phyloP scores from a whole-genome alignment of 2,888 invertebrate species.

The Colletes collaris region DNA sequence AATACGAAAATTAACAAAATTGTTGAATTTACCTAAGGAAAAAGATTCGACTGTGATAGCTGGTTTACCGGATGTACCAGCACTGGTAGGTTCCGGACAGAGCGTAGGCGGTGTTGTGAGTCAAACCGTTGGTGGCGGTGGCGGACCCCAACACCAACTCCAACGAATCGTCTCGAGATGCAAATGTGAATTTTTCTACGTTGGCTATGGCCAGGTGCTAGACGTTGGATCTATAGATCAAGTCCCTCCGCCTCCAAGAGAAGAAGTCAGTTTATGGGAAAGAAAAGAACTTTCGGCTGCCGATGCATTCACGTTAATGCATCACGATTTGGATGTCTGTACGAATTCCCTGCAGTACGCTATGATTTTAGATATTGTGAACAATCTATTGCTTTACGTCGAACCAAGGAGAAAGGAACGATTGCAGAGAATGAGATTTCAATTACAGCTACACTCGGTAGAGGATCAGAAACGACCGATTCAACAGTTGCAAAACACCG shows the following conservation, averaged over 20 bases:
- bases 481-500: slow-evolving; percentile 92
- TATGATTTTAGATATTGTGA: slow-evolving; percentile 98
- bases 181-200: slow-evolving; percentile 99
- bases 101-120: slow-evolving; percentile 98
- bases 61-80: slow-evolving; percentile 93
- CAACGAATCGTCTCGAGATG: slow-evolving; percentile 99
- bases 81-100: slow-evolving; percentile 96
- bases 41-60: slow-evolving; percentile 91
- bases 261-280: slow-evolving; percentile 91
- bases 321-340: slow-evolving; percentile 99
- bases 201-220: slow-evolving; percentile 92
- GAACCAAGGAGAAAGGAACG: slow-evolving; percentile 97
- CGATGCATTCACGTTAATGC: slow-evolving; percentile 98
- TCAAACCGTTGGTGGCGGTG: slow-evolving; percentile 92
- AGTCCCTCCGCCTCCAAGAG: slow-evolving; percentile 89
- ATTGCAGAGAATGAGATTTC: slow-evolving; percentile 96
- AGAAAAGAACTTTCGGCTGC: slow-evolving; percentile 92
- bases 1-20: not conserved
- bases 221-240: slow-evolving; percentile 87
- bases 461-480: slow-evolving; percentile 97
- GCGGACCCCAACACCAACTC: slow-evolving; percentile 86
- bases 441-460: slow-evolving; percentile 94
- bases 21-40: slow-evolving; percentile 81
- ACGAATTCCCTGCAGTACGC: slow-evolving; percentile 97
- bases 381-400: slow-evolving; percentile 97